Evolutionary conservation across 2,797 vertebrate species (phyloP), one percentile per base, ranked within the genome.

Genomic region (Lophius americanus): DNA sequence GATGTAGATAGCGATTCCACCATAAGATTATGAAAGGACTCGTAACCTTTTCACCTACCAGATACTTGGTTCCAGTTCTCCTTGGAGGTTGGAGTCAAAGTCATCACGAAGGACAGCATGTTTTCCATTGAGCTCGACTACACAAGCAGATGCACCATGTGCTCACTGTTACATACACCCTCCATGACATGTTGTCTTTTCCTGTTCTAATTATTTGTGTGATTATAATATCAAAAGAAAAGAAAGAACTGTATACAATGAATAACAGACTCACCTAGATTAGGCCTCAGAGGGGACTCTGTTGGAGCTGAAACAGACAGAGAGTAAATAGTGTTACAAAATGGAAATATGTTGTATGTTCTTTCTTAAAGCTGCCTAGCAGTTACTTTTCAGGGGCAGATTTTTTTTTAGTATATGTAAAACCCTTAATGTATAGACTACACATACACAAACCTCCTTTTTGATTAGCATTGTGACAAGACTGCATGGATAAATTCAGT

Each of bases 51-150:
- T 44, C 55, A 94, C 95, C 88, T 88, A 99, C 98, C 97, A 99
- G 90, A 99, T 93, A 69, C 79, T 91, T 75, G 94, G 88, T 89
- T 98, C 97, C 85, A 99, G 75, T 87, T 96, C 95, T 81, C 90
- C 94, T 76, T 95, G 93, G 58, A 94, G 91, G 85, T 95, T 96
- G 68, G 96, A 98, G 84, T 99, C 97, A 88, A 99, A 99, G 88
- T 99, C 96, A 58, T 99, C 98, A 74, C 98, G 93, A 11, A 99
- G 91, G 68, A 99, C 95, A 66, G 96, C 91, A 42, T 96, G 96
- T 74, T 95, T 94, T 11, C 95, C 95, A 52, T 99, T 95, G 78
- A 99, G 91, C 91, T 98, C 96, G 87, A 96, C 98, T 99, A 51
- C 41, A 67, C 48, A 71, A n/a, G 79, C 36, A 73, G 48, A 77